Evolutionary conservation across 2,113 vertebrate genomes (phyloP), one percentile per base, ranked within the genome.

Genomic region (Tupaia chinensis): DNA sequence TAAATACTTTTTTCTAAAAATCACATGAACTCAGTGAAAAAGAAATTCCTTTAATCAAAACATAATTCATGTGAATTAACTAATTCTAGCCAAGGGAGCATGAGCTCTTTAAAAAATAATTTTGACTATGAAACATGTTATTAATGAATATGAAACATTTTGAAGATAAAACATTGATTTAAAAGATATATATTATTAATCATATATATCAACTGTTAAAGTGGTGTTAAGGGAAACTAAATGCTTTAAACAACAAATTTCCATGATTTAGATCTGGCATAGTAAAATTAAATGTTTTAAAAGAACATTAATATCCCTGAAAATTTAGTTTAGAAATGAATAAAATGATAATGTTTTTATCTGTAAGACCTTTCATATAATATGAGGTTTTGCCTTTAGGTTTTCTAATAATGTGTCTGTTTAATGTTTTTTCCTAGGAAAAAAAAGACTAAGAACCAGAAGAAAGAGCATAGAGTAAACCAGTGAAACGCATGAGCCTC

Each of bases 81-180:
- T 97, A 87, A 91, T 84, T 94, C 95, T 80, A 83, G 70, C 34
- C 73, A 90, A 96, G 61, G 20, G 58, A 95, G 5, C 19, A 80
- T 91, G 78, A 82, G 68, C 63, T 87, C 61, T 56, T 68, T 91
- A 78, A 70, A 88, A 44, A 73, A 87, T n/a, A 27, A 58, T 73
- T 95, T 76, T 97, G 94, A 83, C 95, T 87, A 77, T 12, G 87
- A 29, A 44, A 74, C 12, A 29, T 70, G 84, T 74, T 86, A 74
- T 80, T 90, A 81, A 73, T 72, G 29, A 70, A 73, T 90, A 5
- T 69, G 22, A 91, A 86, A 69, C 29, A 81, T 81, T 87, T 91
- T 87, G 56, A 96, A 53, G 95, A 87, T 90, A 83, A 97, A 96
- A 95, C 81, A 76, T 78, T 96, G 70, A 96, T 89, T 94, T 92